Base-by-base conservation (phyloP, 2,113 vertebrate genomes). In the Protobothrops mucrosquamatus region DNA sequence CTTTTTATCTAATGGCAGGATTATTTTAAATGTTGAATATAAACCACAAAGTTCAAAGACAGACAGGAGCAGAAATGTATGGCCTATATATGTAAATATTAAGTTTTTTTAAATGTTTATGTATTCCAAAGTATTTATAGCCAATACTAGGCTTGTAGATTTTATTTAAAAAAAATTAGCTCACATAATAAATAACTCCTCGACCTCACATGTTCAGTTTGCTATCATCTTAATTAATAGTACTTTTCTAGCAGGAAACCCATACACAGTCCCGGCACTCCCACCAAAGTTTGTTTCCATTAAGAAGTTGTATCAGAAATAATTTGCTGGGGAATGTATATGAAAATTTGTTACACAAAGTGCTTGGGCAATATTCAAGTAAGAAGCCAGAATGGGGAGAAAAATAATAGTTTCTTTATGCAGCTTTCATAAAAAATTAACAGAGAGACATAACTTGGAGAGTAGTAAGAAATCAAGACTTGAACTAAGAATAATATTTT, bases 321-420 rank as follows among this genome's bases (percentile, higher is more conserved):
- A 94, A 92, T 96, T 87, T 94, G 95, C 95, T 92, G 93, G 94
- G 93, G 51, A 91, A 89, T 93, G 97, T 96, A 95, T 95, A 89
- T 69, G 93, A 95, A 24, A 64, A 39, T 81, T 39, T 85, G 24
- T 39, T 91, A 14, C 8, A 86, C 3, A 3, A 57, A 29, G 52
- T 96, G 96, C 90, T 96, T 96, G 89, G 95, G 91, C 92, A 91
- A 92, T 95, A 96, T 96, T 96, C 96, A 96, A 95, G 95, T 93
- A 97, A 96, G 94, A 97, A 93, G 46, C 92, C 48, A 22, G 15
- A 93, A 95, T 95, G 94, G 92, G 12, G 26, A 96, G 95, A 94
- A 94, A 74, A 93, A 86, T 88, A 54, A 54, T 54, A 59, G 94
- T 91, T 57, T 39, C 95, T 95, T 93, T 69, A n/a, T 93, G 56